Evolutionary conservation across 1,140 invertebrate genomes (phyloP), one percentile per base, ranked within the genome.

Genomic region (Polyergus mexicanus): DNA sequence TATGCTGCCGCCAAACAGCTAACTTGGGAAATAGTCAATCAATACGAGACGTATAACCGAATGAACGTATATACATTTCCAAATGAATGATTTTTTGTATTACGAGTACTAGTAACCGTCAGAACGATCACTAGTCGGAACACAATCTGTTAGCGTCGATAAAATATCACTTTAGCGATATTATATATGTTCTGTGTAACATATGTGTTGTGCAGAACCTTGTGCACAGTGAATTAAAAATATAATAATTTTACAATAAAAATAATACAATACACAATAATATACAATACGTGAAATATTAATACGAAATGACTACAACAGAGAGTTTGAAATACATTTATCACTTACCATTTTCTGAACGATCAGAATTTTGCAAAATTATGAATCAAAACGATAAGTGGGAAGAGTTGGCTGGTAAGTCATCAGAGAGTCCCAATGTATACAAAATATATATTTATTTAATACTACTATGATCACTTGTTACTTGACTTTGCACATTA

Each of bases 301-400:
- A 32, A 16, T 54, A 63, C 4, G 16, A 72, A 71, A 81, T 72
- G 25, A 1, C 66, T 60, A 72, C 22, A 38, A 72, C 3, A 16
- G 60, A 85, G 32, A 65, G 80, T 28, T 58, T 88, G 0, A 88
- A 94, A 87, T 98, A 97, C 93, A 96, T 98, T 90, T 97, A 98
- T 90, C 95, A 98, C 60, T 92, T 98, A 72, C 98, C 98, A 8
- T 97, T 96, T 91, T 90, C 95, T 28, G 96, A 96, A 89, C 95
- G 97, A 78, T 96, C 96, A 76, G 95, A 97, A 91, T 92, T 98
- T 25, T 98, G 97, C 92, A 95, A 96, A 91, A 96, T 98, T 89
- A 94, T 98, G 60, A 98, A 98, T 94, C 95, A 96, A 65, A 96
- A 98, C 92, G 96, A 97, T 85, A 96, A 96, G 89, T 98, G 98